Conservation (phyloP, 2,113 vertebrate genomes). For the Nannospalax galili region DNA sequence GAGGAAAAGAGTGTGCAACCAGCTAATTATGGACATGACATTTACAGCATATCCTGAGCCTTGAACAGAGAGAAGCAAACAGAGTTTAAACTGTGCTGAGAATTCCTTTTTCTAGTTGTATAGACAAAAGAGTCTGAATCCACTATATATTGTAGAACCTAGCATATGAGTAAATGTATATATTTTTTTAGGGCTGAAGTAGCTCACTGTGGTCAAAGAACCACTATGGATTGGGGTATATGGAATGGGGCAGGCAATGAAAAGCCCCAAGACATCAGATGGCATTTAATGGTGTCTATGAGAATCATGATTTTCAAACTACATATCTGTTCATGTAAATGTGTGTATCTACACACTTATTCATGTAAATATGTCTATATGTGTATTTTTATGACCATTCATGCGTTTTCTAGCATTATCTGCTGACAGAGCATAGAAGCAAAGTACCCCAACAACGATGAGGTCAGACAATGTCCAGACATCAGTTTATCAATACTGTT, state of each 20-base stretch:
- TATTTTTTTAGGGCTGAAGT: not conserved
- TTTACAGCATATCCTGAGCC: not conserved
- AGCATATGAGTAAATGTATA: not conserved
- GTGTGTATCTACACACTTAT: not conserved
- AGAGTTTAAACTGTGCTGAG: not conserved
- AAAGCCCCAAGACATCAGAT: not conserved
- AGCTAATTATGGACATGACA: not conserved
- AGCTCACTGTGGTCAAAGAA: not conserved
- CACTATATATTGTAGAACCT: not conserved
- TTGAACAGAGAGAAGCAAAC: not conserved
- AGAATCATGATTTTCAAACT: not conserved
- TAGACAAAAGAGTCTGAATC: not conserved
- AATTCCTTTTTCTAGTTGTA: not conserved
- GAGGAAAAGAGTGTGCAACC: not conserved
- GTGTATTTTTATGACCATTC: not conserved
- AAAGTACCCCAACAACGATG: not conserved
- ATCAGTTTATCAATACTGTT: not conserved
- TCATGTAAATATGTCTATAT: not conserved
- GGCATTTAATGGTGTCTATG: not conserved
- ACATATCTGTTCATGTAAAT: not conserved
- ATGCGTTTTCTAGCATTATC: not conserved
- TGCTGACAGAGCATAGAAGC: not conserved
- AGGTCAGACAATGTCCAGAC: not conserved
- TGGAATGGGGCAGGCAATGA: not conserved
- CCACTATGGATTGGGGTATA: not conserved